Conservation (phyloP, 2,113 vertebrate genomes). For the Xiphophorus maculatus region DNA sequence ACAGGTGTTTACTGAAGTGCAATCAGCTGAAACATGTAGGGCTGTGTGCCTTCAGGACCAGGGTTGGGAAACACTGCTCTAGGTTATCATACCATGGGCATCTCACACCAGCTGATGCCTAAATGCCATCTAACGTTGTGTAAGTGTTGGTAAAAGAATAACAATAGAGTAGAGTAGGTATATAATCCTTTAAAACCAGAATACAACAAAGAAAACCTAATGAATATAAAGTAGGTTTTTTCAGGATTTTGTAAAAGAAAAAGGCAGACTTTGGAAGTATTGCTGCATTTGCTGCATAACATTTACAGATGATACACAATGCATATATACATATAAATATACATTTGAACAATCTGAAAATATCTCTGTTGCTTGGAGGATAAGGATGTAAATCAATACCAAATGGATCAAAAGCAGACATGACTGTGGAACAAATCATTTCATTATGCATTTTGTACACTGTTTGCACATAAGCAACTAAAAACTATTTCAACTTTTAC, state of each 20-base stretch:
- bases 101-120: not conserved
- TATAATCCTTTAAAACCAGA: not conserved
- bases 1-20: no score
- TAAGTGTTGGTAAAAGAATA: not conserved
- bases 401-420: not conserved
- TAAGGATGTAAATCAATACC: not conserved
- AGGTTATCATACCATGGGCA: not conserved
- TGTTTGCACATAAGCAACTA: no score
- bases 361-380: not conserved
- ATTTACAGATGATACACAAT: not conserved
- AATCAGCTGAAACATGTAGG: no score
- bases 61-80: no score
- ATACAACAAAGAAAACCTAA: not conserved
- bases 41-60: no score
- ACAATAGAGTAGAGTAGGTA: not conserved
- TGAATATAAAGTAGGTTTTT: not conserved
- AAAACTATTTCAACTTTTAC: not conserved
- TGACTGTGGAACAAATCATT: not conserved
- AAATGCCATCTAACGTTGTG: not conserved
- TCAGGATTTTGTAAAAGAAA: not conserved
- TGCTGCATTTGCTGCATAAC: not conserved
- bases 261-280: not conserved
- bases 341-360: not conserved
- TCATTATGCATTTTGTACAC: not conserved
- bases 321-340: not conserved